Percentiles rank a stretch among this genome's conserved stretches.
These are phyloP conservation scores for Eupithecia pulchellata DNA, from an alignment of 2,888 invertebrate species.

Conservation along the genomic window DNA sequence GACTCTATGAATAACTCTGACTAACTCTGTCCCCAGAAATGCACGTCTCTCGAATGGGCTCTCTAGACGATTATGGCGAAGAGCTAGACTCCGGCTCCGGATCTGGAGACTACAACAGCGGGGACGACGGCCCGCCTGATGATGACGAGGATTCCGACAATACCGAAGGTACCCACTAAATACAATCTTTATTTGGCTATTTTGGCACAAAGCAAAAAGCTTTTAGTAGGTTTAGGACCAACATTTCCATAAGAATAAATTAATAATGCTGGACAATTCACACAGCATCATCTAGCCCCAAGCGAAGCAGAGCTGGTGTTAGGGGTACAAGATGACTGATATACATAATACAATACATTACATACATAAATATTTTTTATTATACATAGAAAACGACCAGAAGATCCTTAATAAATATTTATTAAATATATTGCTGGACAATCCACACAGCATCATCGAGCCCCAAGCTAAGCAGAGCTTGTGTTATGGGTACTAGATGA, in stretches of 20 bases:
- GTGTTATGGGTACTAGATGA: no score
- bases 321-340: no score
- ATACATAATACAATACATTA: no score
- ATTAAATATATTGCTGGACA: no score
- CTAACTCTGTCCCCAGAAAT: slow-evolving; percentile 17
- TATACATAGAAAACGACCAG: no score
- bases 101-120: slow-evolving; percentile 87
- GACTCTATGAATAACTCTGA: neutral
- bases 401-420: no score
- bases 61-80: slow-evolving; percentile 56
- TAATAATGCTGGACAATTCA: no score
- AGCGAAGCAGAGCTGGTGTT: no score
- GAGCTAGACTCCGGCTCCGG: slow-evolving; percentile 87
- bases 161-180: slow-evolving; percentile 51
- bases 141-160: slow-evolving; percentile 70
- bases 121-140: slow-evolving; percentile 75
- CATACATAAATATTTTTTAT: no score
- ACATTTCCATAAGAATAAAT: neutral
- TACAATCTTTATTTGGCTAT: neutral
- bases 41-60: slow-evolving; percentile 38
- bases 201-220: neutral
- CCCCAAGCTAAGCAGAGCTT: no score
- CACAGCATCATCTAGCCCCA: no score
- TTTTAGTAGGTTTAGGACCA: neutral
- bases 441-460: no score